A percentile compares a stretch with the other conserved stretches of the same genome.
Evolutionary conservation across 2,113 vertebrate species (phyloP).

Genomic region (Hippocampus comes): DNA sequence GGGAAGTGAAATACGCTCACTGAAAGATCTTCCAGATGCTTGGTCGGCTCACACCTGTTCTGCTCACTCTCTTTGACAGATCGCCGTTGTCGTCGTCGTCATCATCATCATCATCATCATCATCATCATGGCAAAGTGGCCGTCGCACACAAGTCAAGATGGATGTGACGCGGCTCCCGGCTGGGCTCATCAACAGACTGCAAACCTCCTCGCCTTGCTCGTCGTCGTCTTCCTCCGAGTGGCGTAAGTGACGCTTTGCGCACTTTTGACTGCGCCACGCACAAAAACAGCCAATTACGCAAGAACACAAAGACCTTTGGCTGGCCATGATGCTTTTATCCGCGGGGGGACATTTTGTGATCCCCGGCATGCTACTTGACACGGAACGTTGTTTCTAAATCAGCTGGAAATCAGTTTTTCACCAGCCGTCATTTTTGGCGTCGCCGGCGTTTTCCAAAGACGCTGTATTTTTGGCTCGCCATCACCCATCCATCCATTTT

Average conservation of each 20-base stretch:
- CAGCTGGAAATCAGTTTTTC: not conserved
- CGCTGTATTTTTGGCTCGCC: not conserved
- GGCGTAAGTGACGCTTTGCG: no score
- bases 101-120: no score
- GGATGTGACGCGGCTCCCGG: no score
- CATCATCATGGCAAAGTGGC: no score
- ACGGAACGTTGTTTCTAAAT: not conserved
- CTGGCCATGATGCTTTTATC: slow-evolving; percentile 9
- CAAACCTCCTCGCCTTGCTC: no score
- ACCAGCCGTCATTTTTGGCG: not conserved
- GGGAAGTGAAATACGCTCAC: no score
- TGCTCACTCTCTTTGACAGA: not conserved
- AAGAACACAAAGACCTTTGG: slow-evolving; percentile 12
- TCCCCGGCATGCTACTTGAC: not conserved
- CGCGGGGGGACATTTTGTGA: slow-evolving; percentile 6
- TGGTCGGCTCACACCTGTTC: not conserved
- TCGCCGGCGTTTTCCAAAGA: not conserved
- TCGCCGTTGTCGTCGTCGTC: not conserved
- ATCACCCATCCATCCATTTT: no score
- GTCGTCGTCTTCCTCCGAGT: no score
- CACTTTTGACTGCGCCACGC: no score
- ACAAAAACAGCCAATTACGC: slow-evolving; percentile 3
- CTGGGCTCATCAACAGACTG: no score
- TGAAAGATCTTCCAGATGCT: not conserved
- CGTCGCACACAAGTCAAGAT: no score